phyloP scores from a whole-genome alignment of 2,797 vertebrate species.

The Macroramphosus scolopax region DNA sequence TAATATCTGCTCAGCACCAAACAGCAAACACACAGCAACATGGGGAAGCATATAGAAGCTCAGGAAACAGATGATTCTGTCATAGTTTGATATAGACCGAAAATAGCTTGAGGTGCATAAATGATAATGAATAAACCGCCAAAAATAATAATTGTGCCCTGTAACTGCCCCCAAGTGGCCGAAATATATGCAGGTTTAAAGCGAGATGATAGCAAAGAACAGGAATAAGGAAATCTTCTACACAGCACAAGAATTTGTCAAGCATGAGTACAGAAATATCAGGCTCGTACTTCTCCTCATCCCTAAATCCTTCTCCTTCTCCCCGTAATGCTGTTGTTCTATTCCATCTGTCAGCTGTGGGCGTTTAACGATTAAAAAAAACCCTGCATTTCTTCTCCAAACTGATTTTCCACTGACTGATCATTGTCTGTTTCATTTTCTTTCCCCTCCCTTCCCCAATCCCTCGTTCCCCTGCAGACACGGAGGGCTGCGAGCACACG shows the following conservation, averaged over 20 bases:
- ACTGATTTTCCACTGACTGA: slow-evolving; percentile 31
- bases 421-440: slow-evolving; percentile 16
- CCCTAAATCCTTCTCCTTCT: slow-evolving; percentile 18
- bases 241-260: slow-evolving; percentile 16
- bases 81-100: not conserved
- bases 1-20: no score
- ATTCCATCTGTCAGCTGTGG: slow-evolving; percentile 10
- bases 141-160: no score
- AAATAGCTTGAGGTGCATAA: not conserved
- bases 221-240: not conserved
- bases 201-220: not conserved
- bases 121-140: no score
- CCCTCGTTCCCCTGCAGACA: slow-evolving; percentile 74
- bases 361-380: slow-evolving; percentile 19
- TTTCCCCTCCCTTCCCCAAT: slow-evolving; percentile 6
- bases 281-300: not conserved
- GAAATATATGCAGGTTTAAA: not conserved
- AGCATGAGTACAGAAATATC: slow-evolving; percentile 5
- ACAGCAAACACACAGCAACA: no score
- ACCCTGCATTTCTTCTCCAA: slow-evolving; percentile 1
- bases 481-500: slow-evolving; percentile 89
- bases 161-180: not conserved
- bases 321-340: not conserved
- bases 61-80: no score
- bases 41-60: no score